Evolutionary conservation across 2,797 vertebrate genomes (phyloP), one percentile per base, ranked within the genome.

Genomic region (Erethizon dorsatum): DNA sequence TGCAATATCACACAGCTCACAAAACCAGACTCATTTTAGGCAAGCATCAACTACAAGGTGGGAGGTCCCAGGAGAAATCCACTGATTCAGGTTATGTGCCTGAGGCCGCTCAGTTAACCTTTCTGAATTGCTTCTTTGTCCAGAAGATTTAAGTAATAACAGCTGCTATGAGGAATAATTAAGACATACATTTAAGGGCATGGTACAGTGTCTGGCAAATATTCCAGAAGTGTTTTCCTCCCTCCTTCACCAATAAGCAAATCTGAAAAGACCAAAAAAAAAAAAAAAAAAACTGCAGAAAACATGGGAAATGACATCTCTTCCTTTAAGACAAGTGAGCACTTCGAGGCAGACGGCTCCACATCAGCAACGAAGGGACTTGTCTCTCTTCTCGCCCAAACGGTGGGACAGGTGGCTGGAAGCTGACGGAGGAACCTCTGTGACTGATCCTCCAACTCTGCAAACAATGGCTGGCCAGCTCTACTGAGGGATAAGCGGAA

Each of bases 101-200:
- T 41, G 4, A 33, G 3, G 20, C 63, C 50, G 65, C 63, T 41
- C 71, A 57, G 80, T 83, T 59, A 89, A 87, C 47, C 78, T 88
- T 90, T 57, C 65, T n/a, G n/a, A 37, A 59, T 54, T 54, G n/a
- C 47, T 57, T 90, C 84, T 88, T 84, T 18, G 14, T 79, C 77
- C 82, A 90, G 50, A 56, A 77, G 57, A 87, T 33, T 82, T 80
- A 17, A 83, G 71, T 57, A 84, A 22, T 18, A 52, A 78, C 2
- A 73, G 31, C 41, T 8, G 22, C 28, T 24, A 2, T 17, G 73
- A 65, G 50, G 84, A 11, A 2, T 54, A 63, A 79, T 65, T 59
- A 75, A 91, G 47, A 24, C 18, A 3, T 28, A 37, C 45, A 13
- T 26, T 85, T 20, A 71, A 86, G 69, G 13, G 37, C 63, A 57